Percentiles rank a stretch among this genome's conserved stretches.
Evolutionary conservation across 1,140 invertebrate genomes (phyloP).

Genomic region (Plutomurus gul): DNA sequence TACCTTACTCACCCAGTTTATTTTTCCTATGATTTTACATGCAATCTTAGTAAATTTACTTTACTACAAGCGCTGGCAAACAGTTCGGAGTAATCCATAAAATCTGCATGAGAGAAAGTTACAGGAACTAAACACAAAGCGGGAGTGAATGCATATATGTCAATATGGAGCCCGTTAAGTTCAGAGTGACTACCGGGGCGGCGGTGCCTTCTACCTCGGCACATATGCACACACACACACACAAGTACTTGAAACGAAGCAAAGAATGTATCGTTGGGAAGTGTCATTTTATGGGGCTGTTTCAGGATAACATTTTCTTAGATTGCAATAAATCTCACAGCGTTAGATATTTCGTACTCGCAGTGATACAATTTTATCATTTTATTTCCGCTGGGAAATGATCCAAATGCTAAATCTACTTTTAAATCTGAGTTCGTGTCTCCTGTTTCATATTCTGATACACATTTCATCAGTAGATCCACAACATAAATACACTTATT

Average conservation of each 20-base stretch:
- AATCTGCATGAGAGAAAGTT: too few species aligned
- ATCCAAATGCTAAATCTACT: constrained; percentile 22
- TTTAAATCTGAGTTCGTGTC: not conserved
- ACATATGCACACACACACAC: not conserved
- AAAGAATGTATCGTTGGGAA: constrained; percentile 1
- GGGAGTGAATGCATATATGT: too few species aligned
- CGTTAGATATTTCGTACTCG: constrained; percentile 1
- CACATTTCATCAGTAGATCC: not conserved
- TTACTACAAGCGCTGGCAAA: not conserved
- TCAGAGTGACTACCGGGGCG: too few species aligned
- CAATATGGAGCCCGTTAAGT: too few species aligned
- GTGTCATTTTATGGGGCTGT: constrained; percentile 18
- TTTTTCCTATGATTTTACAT: not conserved
- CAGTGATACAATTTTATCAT: constrained; percentile 35
- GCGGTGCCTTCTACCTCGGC: too few species aligned
- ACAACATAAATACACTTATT: not conserved
- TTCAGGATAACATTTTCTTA: constrained; percentile 6
- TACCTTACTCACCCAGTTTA: constrained; percentile 1
- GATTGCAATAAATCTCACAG: constrained; percentile 17
- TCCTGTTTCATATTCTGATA: not conserved
- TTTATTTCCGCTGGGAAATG: constrained; percentile 38
- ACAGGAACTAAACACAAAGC: too few species aligned
- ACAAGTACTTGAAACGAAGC: not conserved
- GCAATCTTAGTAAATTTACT: not conserved
- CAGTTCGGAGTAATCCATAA: not conserved